Evolutionary conservation across 2,888 invertebrate genomes (phyloP), one percentile per base, ranked within the genome.

Genomic region (Osmoderma eremita): DNA sequence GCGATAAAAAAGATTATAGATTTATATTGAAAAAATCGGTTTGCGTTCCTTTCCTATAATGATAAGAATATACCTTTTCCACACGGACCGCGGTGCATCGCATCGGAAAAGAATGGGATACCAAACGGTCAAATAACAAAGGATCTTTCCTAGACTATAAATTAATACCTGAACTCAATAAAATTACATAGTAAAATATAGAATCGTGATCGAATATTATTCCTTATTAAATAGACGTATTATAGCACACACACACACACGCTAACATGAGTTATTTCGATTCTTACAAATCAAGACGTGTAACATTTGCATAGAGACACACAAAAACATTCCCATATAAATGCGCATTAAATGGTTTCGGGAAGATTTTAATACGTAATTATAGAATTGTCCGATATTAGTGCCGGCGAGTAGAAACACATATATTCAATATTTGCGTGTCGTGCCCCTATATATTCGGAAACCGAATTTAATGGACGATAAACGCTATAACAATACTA

Each of bases 241-340:
- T 42, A 58, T n/a, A n/a, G n/a, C n/a, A n/a, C n/a, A n/a, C n/a
- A n/a, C n/a, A n/a, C n/a, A n/a, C n/a, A n/a, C n/a, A n/a, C n/a
- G n/a, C n/a, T n/a, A n/a, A n/a, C n/a, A n/a, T n/a, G n/a, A 58
- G 51, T 63, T 63, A 63, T 65, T 65, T 50, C 65, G 58, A 65
- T 61, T 58, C 24, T 30, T 12, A 22, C 22, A 39, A 49, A 58
- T 48, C 48, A 20, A 20, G 8, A 12, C 8, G 18, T 48, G 15
- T 18, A 15, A 38, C 48, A 50, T 63, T 63, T 63, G 63, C 63
- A 63, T 63, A 63, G 20, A 36, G 24, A 50, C 63, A 63, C 63
- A 49, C n/a, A n/a, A n/a, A 24, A 30, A 53, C 38, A 53, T 30
- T 53, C 30, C 39, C 24, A 58, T 45, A 54, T 39, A 48, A 4